These are phyloP conservation scores for Drosophila lowei DNA, from an alignment of 1,140 invertebrate species.

Conservation along the genomic window DNA sequence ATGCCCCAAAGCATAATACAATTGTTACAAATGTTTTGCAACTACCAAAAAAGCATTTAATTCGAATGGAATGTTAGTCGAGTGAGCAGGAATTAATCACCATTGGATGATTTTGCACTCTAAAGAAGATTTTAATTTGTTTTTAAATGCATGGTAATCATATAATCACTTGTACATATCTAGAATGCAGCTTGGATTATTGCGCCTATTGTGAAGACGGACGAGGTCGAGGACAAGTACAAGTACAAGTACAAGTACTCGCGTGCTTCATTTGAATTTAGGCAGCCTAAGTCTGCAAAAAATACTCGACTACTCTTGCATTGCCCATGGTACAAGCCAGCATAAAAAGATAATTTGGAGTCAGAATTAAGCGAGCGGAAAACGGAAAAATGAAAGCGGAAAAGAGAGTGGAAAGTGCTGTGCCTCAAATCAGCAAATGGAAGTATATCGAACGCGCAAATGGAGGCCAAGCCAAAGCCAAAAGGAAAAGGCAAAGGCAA, in stretches of 20 bases:
- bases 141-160: too few relatives aligned
- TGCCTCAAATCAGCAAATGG: constrained; percentile 61
- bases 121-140: too few relatives aligned
- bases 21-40: constrained; percentile 50
- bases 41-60: constrained; percentile 21
- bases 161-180: too few relatives aligned
- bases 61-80: constrained; percentile 5
- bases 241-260: neutral
- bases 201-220: too few relatives aligned
- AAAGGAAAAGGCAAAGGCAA: constrained; percentile 20
- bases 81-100: neutral
- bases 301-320: constrained; percentile 40
- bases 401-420: constrained; percentile 31
- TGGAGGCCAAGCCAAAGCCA: constrained; percentile 8
- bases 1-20: constrained; percentile 34
- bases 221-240: too few relatives aligned
- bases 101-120: neutral
- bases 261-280: constrained; percentile 29
- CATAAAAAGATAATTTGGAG: constrained; percentile 51
- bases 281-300: constrained; percentile 30
- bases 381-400: constrained; percentile 30
- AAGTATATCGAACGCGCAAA: constrained; percentile 50
- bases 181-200: too few relatives aligned
- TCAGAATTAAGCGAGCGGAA: constrained; percentile 54
- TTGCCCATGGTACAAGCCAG: constrained; percentile 41